Evolutionary conservation across 1,140 invertebrate species (phyloP).

Genomic region (Drosophila bocqueti): DNA sequence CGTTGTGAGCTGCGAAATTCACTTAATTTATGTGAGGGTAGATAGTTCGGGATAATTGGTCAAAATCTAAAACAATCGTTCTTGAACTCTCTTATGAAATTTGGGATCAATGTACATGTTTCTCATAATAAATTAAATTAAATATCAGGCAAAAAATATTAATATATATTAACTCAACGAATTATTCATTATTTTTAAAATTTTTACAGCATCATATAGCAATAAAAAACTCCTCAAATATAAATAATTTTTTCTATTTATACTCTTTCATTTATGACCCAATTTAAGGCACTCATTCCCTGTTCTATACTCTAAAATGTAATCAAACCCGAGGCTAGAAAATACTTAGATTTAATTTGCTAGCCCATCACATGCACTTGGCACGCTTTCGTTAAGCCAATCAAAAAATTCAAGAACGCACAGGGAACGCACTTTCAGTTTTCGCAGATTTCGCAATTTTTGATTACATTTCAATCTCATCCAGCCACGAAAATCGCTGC

Average conservation of each 20-base stretch:
- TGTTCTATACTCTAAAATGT: neutral
- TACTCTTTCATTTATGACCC: neutral
- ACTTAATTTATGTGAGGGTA: neutral
- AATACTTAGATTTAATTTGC: neutral
- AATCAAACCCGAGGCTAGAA: neutral
- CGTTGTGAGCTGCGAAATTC: neutral
- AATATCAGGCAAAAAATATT: too few relatives aligned
- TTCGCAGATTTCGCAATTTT: constrained; percentile 61
- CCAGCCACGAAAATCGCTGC: constrained; percentile 4
- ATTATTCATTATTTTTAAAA: too few relatives aligned
- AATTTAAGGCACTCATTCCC: neutral
- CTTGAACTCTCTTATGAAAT: too few relatives aligned
- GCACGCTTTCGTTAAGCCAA: constrained; percentile 10
- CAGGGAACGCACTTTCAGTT: constrained; percentile 30
- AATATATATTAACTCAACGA: too few relatives aligned
- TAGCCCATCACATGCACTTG: constrained; percentile 15
- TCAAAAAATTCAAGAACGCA: constrained; percentile 5
- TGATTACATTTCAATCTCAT: constrained; percentile 73
- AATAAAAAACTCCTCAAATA: neutral
- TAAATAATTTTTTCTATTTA: neutral
- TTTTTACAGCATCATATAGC: too few relatives aligned
- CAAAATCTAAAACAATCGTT: too few relatives aligned
- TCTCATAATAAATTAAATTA: too few relatives aligned
- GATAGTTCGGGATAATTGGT: neutral
- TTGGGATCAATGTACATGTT: too few relatives aligned